Percentiles rank a stretch among this genome's conserved stretches.
Evolutionary conservation across 1,140 invertebrate genomes (phyloP).

Genomic region (Akabosia matsudoensis): DNA sequence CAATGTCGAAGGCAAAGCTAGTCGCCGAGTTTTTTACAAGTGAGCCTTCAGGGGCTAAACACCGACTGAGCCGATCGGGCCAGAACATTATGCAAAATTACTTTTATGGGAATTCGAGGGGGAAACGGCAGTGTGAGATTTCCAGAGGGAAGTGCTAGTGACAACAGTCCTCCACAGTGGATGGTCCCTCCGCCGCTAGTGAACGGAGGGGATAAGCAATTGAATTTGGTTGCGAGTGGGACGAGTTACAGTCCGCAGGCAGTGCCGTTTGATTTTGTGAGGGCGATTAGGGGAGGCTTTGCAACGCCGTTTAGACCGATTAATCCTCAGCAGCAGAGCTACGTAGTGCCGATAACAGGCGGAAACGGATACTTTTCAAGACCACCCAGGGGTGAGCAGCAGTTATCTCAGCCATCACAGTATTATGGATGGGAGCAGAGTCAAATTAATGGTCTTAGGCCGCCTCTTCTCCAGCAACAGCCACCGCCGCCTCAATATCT

Average conservation of each 20-base stretch:
- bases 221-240: slow-evolving; percentile 5
- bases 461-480: not conserved
- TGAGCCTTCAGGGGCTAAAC: not conserved
- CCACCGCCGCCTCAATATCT: not conserved
- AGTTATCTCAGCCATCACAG: not conserved
- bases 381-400: not conserved
- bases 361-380: not conserved
- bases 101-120: not conserved
- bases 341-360: not conserved
- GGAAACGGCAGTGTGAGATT: not conserved
- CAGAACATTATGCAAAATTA: not conserved
- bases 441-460: not conserved
- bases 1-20: slow-evolving; percentile 18
- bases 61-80: not conserved
- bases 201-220: not conserved
- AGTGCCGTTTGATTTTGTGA: not conserved
- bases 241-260: not conserved
- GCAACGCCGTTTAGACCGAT: not conserved
- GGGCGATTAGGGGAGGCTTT: not conserved
- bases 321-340: not conserved
- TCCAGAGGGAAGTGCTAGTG: not conserved
- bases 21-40: slow-evolving; percentile 6
- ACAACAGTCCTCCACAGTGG: not conserved
- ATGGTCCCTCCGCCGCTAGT: not conserved
- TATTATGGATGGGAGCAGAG: not conserved